phyloP scores from a whole-genome alignment of 2,888 invertebrate genomes.

The Octodonta nipae region DNA sequence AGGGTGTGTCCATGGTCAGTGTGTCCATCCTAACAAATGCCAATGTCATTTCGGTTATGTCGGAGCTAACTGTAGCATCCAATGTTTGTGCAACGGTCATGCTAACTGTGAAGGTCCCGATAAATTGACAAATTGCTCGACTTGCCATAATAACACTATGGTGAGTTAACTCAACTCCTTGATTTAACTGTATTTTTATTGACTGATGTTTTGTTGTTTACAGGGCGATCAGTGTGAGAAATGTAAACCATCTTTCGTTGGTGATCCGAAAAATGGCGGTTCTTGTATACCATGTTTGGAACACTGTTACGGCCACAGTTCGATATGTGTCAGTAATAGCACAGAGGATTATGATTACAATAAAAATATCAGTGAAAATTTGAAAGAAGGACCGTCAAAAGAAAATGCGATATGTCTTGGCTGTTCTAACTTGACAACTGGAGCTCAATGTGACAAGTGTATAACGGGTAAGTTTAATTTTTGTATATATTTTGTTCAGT shows the following conservation, averaged over 20 bases:
- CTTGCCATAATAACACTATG: conserved; percentile 86
- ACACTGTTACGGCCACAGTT: conserved; percentile 81
- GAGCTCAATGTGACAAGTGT: conserved; percentile 71
- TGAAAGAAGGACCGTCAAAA: conserved; percentile 53
- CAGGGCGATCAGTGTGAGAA: conserved; percentile 81
- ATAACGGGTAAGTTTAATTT: conserved; percentile 28
- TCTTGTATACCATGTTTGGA: conserved; percentile 77
- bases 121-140: conserved; percentile 63
- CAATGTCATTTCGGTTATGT: conserved; percentile 90
- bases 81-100: conserved; percentile 90
- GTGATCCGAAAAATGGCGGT: conserved; percentile 73
- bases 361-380: conserved; percentile 34
- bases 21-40: conserved; percentile 71
- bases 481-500: no score
- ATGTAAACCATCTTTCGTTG: conserved; percentile 82
- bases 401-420: conserved; percentile 69
- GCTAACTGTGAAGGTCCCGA: conserved; percentile 82
- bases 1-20: conserved; percentile 72
- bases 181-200: background rate
- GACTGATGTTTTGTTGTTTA: conserved; percentile 4
- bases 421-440: conserved; percentile 72
- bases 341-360: conserved; percentile 20
- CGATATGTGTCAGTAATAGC: conserved; percentile 53
- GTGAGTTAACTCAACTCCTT: conserved; percentile 33
- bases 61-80: conserved; percentile 83